A percentile compares a stretch with the other conserved stretches of the same genome.
phyloP scores from a whole-genome alignment of 1,140 invertebrate genomes.

The Bombus balteatus region DNA sequence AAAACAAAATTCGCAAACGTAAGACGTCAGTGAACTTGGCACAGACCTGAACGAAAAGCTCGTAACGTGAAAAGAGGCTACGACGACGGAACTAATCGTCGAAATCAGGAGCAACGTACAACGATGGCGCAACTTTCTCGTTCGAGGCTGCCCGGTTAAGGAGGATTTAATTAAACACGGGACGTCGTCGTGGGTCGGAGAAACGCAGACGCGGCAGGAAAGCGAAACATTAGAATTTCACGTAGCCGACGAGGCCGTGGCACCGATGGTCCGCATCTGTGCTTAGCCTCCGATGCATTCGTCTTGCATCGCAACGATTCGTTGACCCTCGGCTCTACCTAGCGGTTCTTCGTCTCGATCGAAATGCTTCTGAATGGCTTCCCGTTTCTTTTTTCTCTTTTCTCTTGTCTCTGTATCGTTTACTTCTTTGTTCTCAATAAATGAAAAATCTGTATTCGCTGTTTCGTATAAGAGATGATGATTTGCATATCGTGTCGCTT shows the following conservation, averaged over 20 bases:
- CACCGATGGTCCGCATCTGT: not conserved
- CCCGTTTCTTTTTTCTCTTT: too few species aligned
- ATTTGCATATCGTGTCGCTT: too few species aligned
- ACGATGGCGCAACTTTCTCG: not conserved
- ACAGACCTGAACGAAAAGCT: not conserved
- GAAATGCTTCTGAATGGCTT: slow-evolving; percentile 33
- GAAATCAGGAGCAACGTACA: not conserved
- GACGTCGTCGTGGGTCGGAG: not conserved
- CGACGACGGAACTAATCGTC: not conserved
- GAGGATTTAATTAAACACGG: slow-evolving; percentile 21
- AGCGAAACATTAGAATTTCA: slow-evolving; percentile 37
- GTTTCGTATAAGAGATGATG: too few species aligned
- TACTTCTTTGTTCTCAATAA: not conserved
- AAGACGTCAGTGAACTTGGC: too few species aligned
- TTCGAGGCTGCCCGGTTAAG: not conserved
- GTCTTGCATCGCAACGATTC: not conserved
- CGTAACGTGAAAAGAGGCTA: not conserved
- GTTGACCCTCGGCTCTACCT: not conserved
- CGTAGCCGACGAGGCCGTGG: not conserved
- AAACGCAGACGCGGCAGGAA: slow-evolving; percentile 4
- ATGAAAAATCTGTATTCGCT: too few species aligned
- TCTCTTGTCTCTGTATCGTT: not conserved
- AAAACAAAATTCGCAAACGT: too few species aligned
- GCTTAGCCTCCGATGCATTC: not conserved
- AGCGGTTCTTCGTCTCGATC: not conserved